A percentile compares a stretch with the other conserved stretches of the same genome.
Evolutionary conservation across 2,113 vertebrate genomes (phyloP).

Genomic region (Mirounga angustirostris): DNA sequence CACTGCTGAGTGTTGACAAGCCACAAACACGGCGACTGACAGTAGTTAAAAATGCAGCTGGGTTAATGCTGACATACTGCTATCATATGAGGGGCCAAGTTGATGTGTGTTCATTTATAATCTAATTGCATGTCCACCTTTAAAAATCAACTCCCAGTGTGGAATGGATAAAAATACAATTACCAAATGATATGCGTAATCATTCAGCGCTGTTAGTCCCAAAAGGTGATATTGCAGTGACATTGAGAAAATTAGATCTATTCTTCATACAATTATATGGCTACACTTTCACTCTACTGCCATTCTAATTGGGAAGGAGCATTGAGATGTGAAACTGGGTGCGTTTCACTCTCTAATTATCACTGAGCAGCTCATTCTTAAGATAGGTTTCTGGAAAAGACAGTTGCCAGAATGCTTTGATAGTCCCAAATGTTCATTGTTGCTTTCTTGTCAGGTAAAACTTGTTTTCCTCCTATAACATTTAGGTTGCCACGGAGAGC

Average conservation of each 20-base stretch:
- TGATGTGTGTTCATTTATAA: conserved; percentile 85
- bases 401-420: conserved; percentile 83
- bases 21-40: background rate
- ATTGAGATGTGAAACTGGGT: conserved; percentile 89
- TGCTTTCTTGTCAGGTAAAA: conserved; percentile 40
- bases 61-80: conserved; percentile 75
- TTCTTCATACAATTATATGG: conserved; percentile 91
- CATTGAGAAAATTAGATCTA: conserved; percentile 93
- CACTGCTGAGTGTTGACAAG: conserved; percentile 69
- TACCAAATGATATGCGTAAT: conserved; percentile 92
- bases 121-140: conserved; percentile 84
- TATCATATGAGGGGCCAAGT: conserved; percentile 63
- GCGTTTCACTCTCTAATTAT: conserved; percentile 90
- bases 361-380: conserved; percentile 86
- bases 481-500: conserved; percentile 51
- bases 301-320: conserved; percentile 91
- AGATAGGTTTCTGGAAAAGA: conserved; percentile 87
- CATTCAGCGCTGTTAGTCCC: conserved; percentile 88
- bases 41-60: conserved; percentile 74
- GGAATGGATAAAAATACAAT: conserved; percentile 89
- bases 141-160: conserved; percentile 81
- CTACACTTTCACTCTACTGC: conserved; percentile 89
- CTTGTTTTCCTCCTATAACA: conserved; percentile 71
- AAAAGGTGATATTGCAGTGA: conserved; percentile 91
- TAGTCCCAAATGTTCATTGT: conserved; percentile 76